phyloP scores from a whole-genome alignment of 2,888 invertebrate genomes.

The Epinotia nisella region DNA sequence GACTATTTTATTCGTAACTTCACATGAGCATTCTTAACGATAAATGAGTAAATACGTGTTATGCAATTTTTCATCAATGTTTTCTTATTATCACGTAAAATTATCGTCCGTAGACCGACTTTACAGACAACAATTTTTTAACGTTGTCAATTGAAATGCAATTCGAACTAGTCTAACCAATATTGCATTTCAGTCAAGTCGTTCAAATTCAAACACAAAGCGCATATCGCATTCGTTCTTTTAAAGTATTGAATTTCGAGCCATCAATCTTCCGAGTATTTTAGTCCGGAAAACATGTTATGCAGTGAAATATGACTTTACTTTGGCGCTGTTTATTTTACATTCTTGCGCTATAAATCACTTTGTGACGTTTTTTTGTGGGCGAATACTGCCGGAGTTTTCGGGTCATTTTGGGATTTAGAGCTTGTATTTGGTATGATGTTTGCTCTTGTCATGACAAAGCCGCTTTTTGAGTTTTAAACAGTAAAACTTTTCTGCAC shows the following conservation, averaged over 20 bases:
- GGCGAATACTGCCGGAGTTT: neutral
- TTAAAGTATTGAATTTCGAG: conserved; percentile 22
- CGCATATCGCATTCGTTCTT: conserved; percentile 17
- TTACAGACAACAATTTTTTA: no score
- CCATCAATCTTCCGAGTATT: conserved; percentile 35
- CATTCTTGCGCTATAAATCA: conserved; percentile 34
- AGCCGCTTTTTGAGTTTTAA: no score
- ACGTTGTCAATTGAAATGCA: neutral
- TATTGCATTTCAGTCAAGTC: conserved; percentile 12
- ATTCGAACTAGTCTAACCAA: neutral
- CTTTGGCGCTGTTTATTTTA: conserved; percentile 31
- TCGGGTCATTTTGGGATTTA: conserved; percentile 1
- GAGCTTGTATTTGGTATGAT: neutral
- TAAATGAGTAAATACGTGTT: no score
- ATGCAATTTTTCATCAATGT: no score
- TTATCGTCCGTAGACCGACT: no score
- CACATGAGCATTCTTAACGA: no score
- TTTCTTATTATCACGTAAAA: no score
- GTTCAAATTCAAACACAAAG: conserved; percentile 6
- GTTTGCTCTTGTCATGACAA: no score
- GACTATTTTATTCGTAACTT: no score
- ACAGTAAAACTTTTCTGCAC: no score
- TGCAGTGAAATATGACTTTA: conserved; percentile 34
- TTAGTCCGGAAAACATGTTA: conserved; percentile 15
- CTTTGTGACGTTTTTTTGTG: conserved; percentile 22